These are phyloP conservation scores for Heteronetta atricapilla DNA, from an alignment of 2,113 vertebrate genomes.

Conservation along the genomic window DNA sequence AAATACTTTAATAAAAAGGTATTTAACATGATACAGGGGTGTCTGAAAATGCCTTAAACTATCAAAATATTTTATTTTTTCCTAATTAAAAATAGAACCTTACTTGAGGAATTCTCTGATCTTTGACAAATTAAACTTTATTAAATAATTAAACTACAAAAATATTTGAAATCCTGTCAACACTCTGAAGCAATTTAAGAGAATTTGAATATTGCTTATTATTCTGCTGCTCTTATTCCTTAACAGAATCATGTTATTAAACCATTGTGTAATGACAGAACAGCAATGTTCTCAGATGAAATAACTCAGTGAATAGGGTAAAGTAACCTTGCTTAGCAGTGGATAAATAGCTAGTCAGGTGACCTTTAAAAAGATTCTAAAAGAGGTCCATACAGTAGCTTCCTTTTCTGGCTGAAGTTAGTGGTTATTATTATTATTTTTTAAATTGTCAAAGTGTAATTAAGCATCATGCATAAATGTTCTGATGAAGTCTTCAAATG, in stretches of 20 bases:
- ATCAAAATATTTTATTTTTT: background rate
- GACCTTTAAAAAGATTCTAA: background rate
- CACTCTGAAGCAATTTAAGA: background rate
- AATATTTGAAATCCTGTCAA: background rate
- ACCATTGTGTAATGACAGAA: background rate
- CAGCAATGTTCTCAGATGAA: background rate
- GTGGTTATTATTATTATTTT: background rate
- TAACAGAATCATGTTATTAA: background rate
- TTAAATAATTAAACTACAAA: slow-evolving; percentile 27
- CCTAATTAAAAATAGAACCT: background rate
- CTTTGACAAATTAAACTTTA: background rate
- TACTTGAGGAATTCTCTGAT: background rate
- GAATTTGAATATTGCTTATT: background rate
- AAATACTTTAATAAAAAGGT: slow-evolving; percentile 65
- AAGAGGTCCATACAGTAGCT: background rate
- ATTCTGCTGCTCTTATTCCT: background rate
- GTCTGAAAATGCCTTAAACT: slow-evolving; percentile 49
- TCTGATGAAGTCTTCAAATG: background rate
- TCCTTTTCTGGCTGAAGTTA: background rate
- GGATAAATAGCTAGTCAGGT: background rate
- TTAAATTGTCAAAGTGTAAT: background rate
- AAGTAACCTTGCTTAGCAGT: background rate
- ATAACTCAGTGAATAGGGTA: background rate
- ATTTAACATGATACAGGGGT: slow-evolving; percentile 66
- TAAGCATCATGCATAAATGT: background rate